These are phyloP conservation scores for Urosaurus nigricauda DNA, from an alignment of 2,797 vertebrate species.

Conservation along the genomic window DNA sequence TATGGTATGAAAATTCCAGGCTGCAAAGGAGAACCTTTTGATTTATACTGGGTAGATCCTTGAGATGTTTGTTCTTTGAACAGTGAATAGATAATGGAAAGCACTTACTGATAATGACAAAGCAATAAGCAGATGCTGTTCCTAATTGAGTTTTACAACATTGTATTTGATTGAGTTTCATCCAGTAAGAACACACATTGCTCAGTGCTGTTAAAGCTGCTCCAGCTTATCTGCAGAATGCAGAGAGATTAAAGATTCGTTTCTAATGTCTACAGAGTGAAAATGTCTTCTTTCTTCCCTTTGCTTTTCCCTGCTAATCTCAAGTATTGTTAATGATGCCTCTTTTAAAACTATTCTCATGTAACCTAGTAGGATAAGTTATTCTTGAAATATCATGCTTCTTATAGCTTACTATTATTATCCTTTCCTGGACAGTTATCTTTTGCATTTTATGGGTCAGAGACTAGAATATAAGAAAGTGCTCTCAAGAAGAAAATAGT, in stretches of 20 bases:
- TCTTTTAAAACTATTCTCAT: constrained; percentile 59
- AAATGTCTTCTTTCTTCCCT: constrained; percentile 19
- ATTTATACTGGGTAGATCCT: neutral
- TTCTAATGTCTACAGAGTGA: constrained; percentile 42
- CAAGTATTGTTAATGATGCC: constrained; percentile 37
- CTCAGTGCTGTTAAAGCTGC: constrained; percentile 29
- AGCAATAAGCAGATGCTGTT: constrained; percentile 42
- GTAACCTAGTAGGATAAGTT: neutral
- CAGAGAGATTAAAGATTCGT: constrained; percentile 39
- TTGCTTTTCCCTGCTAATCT: constrained; percentile 54
- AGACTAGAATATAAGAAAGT: constrained; percentile 47
- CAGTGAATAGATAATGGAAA: constrained; percentile 39
- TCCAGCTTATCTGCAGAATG: constrained; percentile 29
- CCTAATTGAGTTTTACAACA: constrained; percentile 43
- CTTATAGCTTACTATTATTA: constrained; percentile 43
- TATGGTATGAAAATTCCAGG: neutral
- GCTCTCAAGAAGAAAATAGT: constrained; percentile 34
- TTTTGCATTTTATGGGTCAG: constrained; percentile 58
- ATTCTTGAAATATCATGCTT: constrained; percentile 34
- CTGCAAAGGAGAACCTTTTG: neutral
- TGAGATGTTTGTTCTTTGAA: constrained; percentile 29
- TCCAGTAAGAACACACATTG: constrained; percentile 33
- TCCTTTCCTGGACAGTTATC: constrained; percentile 37
- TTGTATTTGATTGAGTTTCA: constrained; percentile 49
- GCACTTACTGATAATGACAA: constrained; percentile 36